A percentile compares a stretch with the other conserved stretches of the same genome.
phyloP scores from a whole-genome alignment of 2,888 invertebrate genomes.

The Acleris holmiana region DNA sequence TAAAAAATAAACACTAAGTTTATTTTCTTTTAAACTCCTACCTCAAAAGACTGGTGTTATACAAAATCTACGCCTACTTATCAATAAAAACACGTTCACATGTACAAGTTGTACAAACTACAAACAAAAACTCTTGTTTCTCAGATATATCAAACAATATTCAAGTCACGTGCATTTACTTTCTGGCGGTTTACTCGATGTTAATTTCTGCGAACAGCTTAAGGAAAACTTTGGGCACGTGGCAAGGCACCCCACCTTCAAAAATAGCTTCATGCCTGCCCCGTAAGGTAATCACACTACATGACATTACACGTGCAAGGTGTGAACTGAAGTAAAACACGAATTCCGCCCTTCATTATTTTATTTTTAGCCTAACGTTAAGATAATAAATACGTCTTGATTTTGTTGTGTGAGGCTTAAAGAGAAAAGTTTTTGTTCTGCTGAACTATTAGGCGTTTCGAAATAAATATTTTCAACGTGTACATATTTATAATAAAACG shows the following conservation, averaged over 20 bases:
- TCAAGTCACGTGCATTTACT: conserved; percentile 4
- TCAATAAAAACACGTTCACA: no score
- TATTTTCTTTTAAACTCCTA: neutral
- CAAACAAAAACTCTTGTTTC: no score
- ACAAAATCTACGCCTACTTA: no score
- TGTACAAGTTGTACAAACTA: no score
- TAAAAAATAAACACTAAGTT: conserved; percentile 8
- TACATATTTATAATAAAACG: no score
- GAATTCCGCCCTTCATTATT: conserved; percentile 65
- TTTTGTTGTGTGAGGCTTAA: conserved; percentile 57
- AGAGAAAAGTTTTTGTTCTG: conserved; percentile 47
- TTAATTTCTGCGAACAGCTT: conserved; percentile 35
- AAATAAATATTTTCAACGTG: neutral
- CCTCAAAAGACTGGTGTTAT: no score
- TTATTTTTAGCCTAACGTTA: conserved; percentile 70
- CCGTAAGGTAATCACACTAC: conserved; percentile 70
- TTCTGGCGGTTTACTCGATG: conserved; percentile 10
- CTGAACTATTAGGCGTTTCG: conserved; percentile 12
- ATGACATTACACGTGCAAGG: conserved; percentile 77
- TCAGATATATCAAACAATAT: neutral
- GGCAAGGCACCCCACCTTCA: conserved; percentile 52
- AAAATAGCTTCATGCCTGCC: conserved; percentile 61
- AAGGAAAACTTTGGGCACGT: conserved; percentile 35
- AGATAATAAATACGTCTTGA: conserved; percentile 66
- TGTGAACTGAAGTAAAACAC: conserved; percentile 73